Conservation (phyloP, 2,113 vertebrate species). For the Chascanopsetta lugubris region DNA sequence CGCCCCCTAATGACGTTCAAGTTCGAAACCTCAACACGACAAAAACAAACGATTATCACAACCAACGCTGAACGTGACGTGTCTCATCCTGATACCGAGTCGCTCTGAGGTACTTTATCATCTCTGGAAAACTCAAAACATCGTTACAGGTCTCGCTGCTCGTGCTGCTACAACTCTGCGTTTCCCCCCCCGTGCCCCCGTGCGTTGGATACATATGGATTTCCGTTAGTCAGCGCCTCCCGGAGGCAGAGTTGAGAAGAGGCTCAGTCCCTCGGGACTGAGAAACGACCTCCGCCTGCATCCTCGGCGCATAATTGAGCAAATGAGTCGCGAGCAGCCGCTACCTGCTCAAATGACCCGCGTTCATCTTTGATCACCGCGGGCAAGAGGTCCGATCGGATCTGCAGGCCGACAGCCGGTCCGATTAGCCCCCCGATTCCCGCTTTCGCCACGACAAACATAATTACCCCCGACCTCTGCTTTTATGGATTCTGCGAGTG, state of each 20-base stretch:
- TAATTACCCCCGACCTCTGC: conserved; percentile 82
- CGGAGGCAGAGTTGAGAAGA: conserved; percentile 22
- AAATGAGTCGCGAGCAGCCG: conserved; percentile 83
- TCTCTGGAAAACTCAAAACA: too few species aligned
- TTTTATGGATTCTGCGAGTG: conserved; percentile 83
- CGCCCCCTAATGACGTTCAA: too few species aligned
- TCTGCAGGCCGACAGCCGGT: conserved; percentile 82
- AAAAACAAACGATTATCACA: too few species aligned
- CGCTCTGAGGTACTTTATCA: too few species aligned
- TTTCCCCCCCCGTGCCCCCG: too few species aligned
- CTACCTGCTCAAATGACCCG: conserved; percentile 84
- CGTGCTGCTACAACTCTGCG: too few species aligned
- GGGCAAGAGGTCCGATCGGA: conserved; percentile 82
- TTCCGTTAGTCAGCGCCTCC: conserved; percentile 51
- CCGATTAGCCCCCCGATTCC: conserved; percentile 74
- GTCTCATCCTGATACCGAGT: too few species aligned
- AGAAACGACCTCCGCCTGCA: conserved; percentile 71
- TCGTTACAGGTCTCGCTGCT: not conserved
- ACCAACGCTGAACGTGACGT: too few species aligned
- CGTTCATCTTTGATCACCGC: conserved; percentile 76
- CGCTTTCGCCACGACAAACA: conserved; percentile 79
- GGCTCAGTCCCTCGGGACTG: conserved; percentile 51
- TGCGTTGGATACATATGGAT: conserved; percentile 54
- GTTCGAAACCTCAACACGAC: too few species aligned
- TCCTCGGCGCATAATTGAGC: conserved; percentile 80